These are phyloP conservation scores for Paratilapia polleni DNA, from an alignment of 2,113 vertebrate genomes.

Conservation along the genomic window DNA sequence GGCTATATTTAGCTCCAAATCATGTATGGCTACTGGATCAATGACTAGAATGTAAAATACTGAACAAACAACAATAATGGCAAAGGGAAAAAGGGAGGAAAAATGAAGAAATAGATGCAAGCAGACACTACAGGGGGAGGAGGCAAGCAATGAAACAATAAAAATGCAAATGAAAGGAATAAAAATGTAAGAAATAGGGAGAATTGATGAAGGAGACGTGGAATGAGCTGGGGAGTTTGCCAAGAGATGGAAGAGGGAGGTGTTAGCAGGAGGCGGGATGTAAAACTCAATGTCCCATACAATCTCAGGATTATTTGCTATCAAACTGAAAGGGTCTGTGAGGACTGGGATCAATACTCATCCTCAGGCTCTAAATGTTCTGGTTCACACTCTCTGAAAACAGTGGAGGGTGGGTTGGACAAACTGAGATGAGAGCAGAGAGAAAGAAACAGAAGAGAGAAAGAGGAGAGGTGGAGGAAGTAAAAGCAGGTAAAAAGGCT, in stretches of 20 bases:
- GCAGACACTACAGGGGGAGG: slow-evolving; percentile 37
- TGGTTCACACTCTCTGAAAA: slow-evolving; percentile 5
- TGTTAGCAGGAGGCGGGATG: slow-evolving; percentile 8
- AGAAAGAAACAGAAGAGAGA: background rate
- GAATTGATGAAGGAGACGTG: slow-evolving; percentile 44
- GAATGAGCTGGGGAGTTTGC: slow-evolving; percentile 42
- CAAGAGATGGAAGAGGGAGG: slow-evolving; percentile 22
- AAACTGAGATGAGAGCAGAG: background rate
- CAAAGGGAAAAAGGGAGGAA: slow-evolving; percentile 45
- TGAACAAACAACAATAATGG: slow-evolving; percentile 29
- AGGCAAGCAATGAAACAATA: slow-evolving; percentile 70
- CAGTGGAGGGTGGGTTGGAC: background rate
- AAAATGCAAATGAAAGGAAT: slow-evolving; percentile 73
- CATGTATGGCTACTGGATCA: slow-evolving; percentile 45
- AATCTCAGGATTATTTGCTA: slow-evolving; percentile 27
- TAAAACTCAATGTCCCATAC: slow-evolving; percentile 45
- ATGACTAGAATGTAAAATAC: slow-evolving; percentile 30
- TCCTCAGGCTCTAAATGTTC: background rate
- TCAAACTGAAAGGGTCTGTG: slow-evolving; percentile 22
- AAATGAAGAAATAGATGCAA: slow-evolving; percentile 56
- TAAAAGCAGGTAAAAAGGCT: slow-evolving; percentile 14
- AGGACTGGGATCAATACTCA: slow-evolving; percentile 43
- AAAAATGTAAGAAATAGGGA: slow-evolving; percentile 43
- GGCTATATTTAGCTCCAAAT: slow-evolving; percentile 68
- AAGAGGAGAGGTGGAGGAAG: background rate